Conservation (phyloP, 2,113 vertebrate genomes). For the Psophia crepitans region DNA sequence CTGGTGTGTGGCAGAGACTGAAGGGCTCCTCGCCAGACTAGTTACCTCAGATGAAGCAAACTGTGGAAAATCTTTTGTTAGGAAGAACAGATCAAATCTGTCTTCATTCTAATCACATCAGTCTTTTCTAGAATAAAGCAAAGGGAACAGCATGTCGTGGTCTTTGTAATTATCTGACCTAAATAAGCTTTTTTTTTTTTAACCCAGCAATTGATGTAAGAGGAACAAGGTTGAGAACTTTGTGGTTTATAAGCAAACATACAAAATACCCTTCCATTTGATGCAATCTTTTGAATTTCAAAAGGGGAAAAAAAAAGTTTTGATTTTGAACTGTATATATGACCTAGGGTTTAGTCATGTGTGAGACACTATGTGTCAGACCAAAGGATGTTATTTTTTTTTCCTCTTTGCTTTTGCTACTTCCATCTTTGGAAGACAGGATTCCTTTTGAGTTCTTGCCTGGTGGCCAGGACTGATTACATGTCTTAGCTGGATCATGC, state of each 20-base stretch:
- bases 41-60: neutral
- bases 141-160: neutral
- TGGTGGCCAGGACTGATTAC: no score
- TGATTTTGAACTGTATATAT: neutral
- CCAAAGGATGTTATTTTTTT: neutral
- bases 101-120: neutral
- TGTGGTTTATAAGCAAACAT: neutral
- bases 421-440: neutral
- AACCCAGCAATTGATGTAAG: neutral
- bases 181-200: neutral
- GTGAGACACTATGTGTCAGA: neutral
- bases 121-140: neutral
- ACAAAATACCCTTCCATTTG: neutral
- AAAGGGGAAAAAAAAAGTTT: neutral
- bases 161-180: neutral
- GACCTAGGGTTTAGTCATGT: neutral
- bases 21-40: neutral
- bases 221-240: neutral
- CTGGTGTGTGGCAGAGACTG: fast-evolving
- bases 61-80: neutral
- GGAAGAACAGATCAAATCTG: neutral
- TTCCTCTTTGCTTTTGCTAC: neutral
- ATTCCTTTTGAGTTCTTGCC: neutral
- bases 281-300: neutral
- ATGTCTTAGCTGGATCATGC: neutral